Conservation (phyloP, 1,140 invertebrate species). For the Paraescarpia echinospica region DNA sequence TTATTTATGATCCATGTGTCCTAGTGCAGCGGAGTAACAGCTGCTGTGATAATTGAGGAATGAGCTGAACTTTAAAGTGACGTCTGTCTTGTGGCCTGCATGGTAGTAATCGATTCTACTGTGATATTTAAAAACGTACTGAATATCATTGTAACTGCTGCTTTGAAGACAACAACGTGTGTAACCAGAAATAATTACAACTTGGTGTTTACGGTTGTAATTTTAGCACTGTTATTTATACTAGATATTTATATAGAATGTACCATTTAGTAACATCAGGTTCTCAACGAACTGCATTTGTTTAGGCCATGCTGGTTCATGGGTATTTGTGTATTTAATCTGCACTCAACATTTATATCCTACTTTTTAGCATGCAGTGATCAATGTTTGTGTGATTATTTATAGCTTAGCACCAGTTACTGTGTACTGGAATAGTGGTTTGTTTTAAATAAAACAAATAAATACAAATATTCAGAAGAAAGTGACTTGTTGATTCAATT, state of each 20-base stretch:
- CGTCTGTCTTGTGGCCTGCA: no score
- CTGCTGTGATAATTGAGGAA: neutral
- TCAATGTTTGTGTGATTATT: neutral
- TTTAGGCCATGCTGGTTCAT: neutral
- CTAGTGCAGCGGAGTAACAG: neutral
- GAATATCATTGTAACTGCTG: neutral
- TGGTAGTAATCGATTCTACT: no score
- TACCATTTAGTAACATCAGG: neutral
- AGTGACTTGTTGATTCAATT: no score
- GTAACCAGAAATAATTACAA: neutral
- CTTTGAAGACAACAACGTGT: neutral
- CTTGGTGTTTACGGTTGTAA: neutral
- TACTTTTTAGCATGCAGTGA: neutral
- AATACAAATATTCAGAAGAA: no score
- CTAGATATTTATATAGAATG: neutral
- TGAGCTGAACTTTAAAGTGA: neutral
- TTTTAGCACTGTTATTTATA: neutral
- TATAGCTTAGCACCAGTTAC: neutral
- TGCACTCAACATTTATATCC: neutral
- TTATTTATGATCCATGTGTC: neutral
- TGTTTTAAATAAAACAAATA: neutral
- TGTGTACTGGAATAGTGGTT: neutral
- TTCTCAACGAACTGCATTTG: neutral
- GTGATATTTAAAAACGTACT: neutral
- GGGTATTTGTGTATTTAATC: neutral